These are phyloP conservation scores for Dendroctonus valens DNA, from an alignment of 1,140 invertebrate genomes.

Conservation along the genomic window DNA sequence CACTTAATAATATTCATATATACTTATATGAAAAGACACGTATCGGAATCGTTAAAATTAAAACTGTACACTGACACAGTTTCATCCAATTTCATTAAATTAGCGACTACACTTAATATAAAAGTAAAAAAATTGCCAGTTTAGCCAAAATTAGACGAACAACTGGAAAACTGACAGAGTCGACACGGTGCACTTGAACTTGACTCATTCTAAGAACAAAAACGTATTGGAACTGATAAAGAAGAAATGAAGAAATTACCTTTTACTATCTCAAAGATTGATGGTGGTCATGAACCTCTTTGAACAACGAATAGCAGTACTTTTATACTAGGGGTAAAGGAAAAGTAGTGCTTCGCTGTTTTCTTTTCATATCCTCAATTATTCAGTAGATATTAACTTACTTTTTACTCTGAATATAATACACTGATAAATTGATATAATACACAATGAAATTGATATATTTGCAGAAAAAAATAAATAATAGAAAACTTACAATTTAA, in stretches of 20 bases:
- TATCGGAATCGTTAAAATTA: constrained; percentile 7
- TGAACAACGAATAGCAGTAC: constrained; percentile 15
- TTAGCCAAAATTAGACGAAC: neutral
- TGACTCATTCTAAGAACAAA: constrained; percentile 10
- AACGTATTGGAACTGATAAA: constrained; percentile 8
- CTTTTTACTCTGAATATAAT: no score
- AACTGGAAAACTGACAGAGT: neutral
- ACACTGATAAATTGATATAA: no score
- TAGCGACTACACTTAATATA: neutral
- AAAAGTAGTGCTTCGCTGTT: constrained; percentile 2
- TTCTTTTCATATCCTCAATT: neutral
- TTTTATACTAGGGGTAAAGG: constrained; percentile 14
- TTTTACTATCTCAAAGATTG: constrained; percentile 25
- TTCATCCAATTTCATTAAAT: constrained; percentile 1
- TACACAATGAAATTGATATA: no score
- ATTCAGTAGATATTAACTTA: no score
- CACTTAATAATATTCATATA: no score
- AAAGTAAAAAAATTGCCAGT: constrained; percentile 1
- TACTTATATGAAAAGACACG: no score
- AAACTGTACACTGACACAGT: constrained; percentile 23
- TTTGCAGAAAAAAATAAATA: no score
- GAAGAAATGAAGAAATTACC: constrained; percentile 22
- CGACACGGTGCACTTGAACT: constrained; percentile 17
- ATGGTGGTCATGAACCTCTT: constrained; percentile 7
- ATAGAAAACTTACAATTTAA: no score